Evolutionary conservation across 2,888 invertebrate genomes (phyloP), one percentile per base, ranked within the genome.

Genomic region (Aromia moschata): DNA sequence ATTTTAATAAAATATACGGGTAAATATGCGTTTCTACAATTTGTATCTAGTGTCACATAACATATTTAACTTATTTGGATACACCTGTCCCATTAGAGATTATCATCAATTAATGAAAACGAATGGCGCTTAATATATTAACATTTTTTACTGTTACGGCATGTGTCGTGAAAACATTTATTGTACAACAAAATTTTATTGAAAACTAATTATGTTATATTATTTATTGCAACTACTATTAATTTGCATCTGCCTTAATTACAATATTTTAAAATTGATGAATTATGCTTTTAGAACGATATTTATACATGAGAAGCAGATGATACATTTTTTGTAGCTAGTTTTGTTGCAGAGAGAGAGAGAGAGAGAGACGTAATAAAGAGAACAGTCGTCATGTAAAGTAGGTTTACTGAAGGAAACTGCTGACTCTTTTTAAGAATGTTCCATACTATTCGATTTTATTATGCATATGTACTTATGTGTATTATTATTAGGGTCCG

Each of bases 131-230:
- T 37, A 54, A 58, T 61, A 58, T 55, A 58, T 59, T 58, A 61
- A 52, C 52, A 51, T 61, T 56, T 58, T 54, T 43, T 46, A 58
- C 46, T 38, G 54, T 47, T 41, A 37, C 11, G 31, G 46, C 43
- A 52, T 45, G 53, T 43, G 54, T 45, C 54, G 25, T 25, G 54
- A 12, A 37, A 47, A 59, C 47, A 55, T 59, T 59, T 47, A 56
- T 45, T 47, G 11, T 49, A 60, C 47, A 60, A 56, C 60, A 56
- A 33, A 51, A 30, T 58, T 60, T 60, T 60, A 60, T 60, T 56
- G 60, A 56, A 58, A 63, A 58, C 55, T 43, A 60, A 63, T 60
- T 63, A 60, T 55, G 52, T 20, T 37, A 37, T 47, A 56, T 63
- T 58, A 60, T 63, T 63, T 60, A 63, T 56, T 30, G 40, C 33